Base-by-base conservation (phyloP, 2,797 vertebrate genomes). In the Anguilla pacifica region DNA sequence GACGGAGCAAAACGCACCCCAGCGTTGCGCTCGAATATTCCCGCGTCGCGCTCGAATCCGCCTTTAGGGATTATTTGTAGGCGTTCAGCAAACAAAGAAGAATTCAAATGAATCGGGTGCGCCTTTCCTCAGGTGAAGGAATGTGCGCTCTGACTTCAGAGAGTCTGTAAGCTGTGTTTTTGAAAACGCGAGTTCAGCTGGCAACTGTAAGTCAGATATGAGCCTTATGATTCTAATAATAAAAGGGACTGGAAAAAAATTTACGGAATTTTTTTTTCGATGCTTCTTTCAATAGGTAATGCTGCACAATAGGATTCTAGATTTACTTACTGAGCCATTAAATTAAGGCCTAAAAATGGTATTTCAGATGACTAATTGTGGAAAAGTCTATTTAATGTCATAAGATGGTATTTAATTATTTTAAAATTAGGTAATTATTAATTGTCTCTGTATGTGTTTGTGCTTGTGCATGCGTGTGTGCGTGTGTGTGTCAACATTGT, bases 161-260 rank as follows among this genome's bases (percentile, higher is more conserved):
- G 87, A 86, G 90, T 86, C 83, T 94, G 93, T 94, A 93, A 95
- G 92, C 92, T 94, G 93, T 94, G 93, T 95, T 93, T 93, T 93
- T 94, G 89, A 19, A 87, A 77, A 88, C 89, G 6, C n/a, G 49
- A 57, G 84, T 59, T 64, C 28, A 91, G 39, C 35, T 55, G n/a
- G 70, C 51, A 92, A 93, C 92, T 91, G 3, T 90, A 87, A 88
- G 91, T 94, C 89, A 90, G 90, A 89, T 90, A 91, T 90, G 92
- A 91, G 35, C 0, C 43, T 81, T 49, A 19, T 81, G 77, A 49
- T 25, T 81, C 43, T 81, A 43, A 83, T 90, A 86, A 88, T 87
- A 86, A 55, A 72, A 59, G 70, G 35, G 17, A 72, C 1, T 72
- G 46, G 53, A 57, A 43, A 53, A 83, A 1, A 39, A n/a, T n/a